phyloP scores from a whole-genome alignment of 2,888 invertebrate species.

The Drosophila borborema region DNA sequence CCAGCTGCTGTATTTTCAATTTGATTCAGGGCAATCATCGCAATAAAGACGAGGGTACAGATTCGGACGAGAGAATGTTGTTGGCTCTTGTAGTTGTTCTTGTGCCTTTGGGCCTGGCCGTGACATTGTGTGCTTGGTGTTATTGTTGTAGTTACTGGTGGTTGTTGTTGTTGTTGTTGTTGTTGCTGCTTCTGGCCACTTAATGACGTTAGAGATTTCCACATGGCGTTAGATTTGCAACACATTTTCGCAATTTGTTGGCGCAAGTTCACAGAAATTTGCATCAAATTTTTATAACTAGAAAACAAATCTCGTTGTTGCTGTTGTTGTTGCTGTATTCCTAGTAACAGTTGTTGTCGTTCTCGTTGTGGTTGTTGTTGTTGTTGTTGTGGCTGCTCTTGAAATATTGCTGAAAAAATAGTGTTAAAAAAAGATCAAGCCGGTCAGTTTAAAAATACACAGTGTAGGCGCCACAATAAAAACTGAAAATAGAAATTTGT shows the following conservation, averaged over 20 bases:
- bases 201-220: conserved; percentile 56
- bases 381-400: conserved; percentile 42
- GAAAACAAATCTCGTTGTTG: conserved; percentile 16
- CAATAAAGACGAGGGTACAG: conserved; percentile 26
- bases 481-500: conserved; percentile 34
- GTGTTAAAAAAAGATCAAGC: conserved; percentile 66
- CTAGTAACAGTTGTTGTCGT: conserved; percentile 20
- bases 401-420: conserved; percentile 68
- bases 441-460: conserved; percentile 73
- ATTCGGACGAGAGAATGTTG: conserved; percentile 23
- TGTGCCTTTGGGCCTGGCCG: conserved; percentile 31
- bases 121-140: conserved; percentile 31
- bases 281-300: conserved; percentile 52
- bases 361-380: conserved; percentile 4
- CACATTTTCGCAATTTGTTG: conserved; percentile 70
- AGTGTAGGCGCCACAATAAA: conserved; percentile 50
- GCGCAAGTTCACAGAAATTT: conserved; percentile 67
- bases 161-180: conserved; percentile 32
- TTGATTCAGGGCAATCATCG: conserved; percentile 49
- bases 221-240: conserved; percentile 73
- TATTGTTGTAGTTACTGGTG: conserved; percentile 28
- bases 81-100: conserved; percentile 15
- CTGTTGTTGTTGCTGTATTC: conserved; percentile 27
- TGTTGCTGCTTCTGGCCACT: conserved; percentile 38
- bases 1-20: conserved; percentile 43